Conservation (phyloP, 2,797 vertebrate genomes). For the Eremophila alpestris region DNA sequence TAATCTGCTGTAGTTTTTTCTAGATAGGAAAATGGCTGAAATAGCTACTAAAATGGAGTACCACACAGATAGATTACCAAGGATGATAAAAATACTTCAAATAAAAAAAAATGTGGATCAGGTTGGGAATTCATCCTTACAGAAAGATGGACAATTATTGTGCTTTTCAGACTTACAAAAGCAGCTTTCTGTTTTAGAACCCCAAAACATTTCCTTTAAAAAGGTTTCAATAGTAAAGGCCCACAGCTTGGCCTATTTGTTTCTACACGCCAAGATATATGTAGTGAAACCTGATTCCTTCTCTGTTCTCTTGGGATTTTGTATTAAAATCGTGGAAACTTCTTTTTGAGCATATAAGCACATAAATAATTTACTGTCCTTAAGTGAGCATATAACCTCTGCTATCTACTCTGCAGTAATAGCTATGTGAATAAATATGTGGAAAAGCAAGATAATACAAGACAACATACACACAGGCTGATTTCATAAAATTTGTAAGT, state of each 20-base stretch:
- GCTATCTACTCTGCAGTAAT: not conserved
- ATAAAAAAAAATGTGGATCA: not conserved
- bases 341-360: not conserved
- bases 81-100: not conserved
- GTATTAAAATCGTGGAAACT: not conserved
- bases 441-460: not conserved
- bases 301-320: not conserved
- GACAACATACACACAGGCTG: not conserved
- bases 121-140: not conserved
- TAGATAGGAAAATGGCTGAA: slow-evolving; percentile 14
- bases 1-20: not conserved
- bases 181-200: not conserved
- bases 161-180: not conserved
- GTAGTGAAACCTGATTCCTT: not conserved
- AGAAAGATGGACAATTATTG: not conserved
- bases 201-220: not conserved
- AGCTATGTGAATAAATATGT: not conserved
- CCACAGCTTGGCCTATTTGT: not conserved
- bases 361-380: not conserved
- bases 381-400: not conserved
- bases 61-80: not conserved
- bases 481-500: not conserved
- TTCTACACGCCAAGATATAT: not conserved
- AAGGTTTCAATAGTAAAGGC: not conserved
- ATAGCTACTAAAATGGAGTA: slow-evolving; percentile 22